A percentile compares a stretch with the other conserved stretches of the same genome.
Evolutionary conservation across 2,113 vertebrate genomes (phyloP).

Genomic region (Neotragus moschatus): DNA sequence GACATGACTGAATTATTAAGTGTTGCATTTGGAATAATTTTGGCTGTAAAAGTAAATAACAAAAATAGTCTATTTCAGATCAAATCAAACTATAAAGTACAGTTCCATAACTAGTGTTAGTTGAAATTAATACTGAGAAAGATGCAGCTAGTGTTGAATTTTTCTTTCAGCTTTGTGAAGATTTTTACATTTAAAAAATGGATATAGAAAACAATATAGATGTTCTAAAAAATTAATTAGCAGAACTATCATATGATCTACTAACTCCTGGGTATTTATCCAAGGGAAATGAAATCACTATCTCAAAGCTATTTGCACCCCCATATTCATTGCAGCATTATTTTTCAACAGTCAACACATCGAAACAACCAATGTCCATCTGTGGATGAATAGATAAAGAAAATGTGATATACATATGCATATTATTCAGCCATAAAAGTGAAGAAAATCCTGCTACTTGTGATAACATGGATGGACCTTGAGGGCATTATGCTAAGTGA

Average conservation of each 20-base stretch:
- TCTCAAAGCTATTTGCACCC: background rate
- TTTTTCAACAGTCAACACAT: background rate
- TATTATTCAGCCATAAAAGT: background rate
- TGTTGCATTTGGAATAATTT: background rate
- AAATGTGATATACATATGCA: background rate
- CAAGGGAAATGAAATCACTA: background rate
- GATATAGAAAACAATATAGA: background rate
- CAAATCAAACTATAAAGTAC: background rate
- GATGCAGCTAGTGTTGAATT: background rate
- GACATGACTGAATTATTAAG: constrained; percentile 15
- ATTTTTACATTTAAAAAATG: background rate
- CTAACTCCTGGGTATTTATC: background rate
- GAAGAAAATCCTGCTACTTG: background rate
- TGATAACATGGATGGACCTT: background rate
- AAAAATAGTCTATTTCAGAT: background rate
- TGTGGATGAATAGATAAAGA: background rate
- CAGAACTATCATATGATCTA: background rate
- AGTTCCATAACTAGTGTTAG: background rate
- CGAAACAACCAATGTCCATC: background rate
- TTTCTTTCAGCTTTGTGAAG: background rate
- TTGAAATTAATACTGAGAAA: constrained; percentile 9
- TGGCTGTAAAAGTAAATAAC: background rate
- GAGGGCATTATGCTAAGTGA: background rate
- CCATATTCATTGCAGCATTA: background rate
- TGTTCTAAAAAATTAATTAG: background rate